Percentiles rank a stretch among this genome's conserved stretches.
Conservation (phyloP, 2,113 vertebrate genomes). For the Haliaeetus leucogaster region DNA sequence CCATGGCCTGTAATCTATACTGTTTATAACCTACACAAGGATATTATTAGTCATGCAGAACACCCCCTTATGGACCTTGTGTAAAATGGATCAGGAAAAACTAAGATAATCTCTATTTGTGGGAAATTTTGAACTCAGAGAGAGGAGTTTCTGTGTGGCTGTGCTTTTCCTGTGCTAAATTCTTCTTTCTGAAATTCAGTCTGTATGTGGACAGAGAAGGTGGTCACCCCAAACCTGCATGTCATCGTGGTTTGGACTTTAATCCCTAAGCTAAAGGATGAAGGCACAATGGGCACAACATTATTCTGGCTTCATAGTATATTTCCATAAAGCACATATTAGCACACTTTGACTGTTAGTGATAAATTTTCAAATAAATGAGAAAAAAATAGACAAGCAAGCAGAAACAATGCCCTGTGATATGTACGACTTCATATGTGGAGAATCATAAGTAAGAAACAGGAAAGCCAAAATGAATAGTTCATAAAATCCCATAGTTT, state of each 20-base stretch:
- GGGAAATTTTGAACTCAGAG: background rate
- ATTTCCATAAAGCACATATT: background rate
- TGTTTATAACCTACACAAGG: background rate
- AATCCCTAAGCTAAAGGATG: background rate
- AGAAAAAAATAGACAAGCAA: background rate
- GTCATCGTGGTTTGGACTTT: background rate
- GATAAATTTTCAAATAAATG: background rate
- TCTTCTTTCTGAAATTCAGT: background rate
- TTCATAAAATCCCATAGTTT: background rate
- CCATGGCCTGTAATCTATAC: background rate
- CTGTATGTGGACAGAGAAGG: background rate
- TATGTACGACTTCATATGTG: background rate
- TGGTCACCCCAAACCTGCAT: background rate
- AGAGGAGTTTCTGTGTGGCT: background rate
- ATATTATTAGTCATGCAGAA: background rate
- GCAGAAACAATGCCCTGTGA: background rate
- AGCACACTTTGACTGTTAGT: background rate
- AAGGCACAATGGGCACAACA: background rate
- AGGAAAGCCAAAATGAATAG: background rate
- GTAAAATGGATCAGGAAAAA: background rate
- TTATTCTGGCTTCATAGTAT: background rate
- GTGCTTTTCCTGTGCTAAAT: background rate
- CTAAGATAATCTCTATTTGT: background rate
- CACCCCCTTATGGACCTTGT: fast-evolving
- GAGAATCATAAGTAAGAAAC: background rate